Evolutionary conservation across 2,797 vertebrate species (phyloP).

Genomic region (Acanthornis magna): DNA sequence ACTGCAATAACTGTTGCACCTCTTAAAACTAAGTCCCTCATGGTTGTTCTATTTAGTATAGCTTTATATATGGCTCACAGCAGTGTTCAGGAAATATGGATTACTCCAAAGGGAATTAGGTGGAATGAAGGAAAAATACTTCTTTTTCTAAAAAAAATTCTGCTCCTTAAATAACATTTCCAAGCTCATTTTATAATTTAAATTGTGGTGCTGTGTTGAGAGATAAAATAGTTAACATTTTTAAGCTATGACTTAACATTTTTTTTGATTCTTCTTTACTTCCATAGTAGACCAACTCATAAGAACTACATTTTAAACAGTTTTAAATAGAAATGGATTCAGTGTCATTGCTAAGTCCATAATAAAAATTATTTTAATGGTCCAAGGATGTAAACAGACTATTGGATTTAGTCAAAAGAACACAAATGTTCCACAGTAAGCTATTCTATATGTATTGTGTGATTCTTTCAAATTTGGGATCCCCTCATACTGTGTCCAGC

Average conservation of each 20-base stretch:
- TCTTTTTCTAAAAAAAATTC: conserved; percentile 55
- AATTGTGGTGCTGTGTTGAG: conserved; percentile 68
- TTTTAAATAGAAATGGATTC: conserved; percentile 84
- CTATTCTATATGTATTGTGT: conserved; percentile 74
- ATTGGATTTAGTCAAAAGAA: conserved; percentile 79
- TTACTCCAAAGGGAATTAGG: conserved; percentile 74
- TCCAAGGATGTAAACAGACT: conserved; percentile 84
- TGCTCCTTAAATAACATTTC: conserved; percentile 81
- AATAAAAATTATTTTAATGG: conserved; percentile 82
- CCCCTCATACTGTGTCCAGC: conserved; percentile 91
- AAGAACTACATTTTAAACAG: conserved; percentile 80
- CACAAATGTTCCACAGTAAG: conserved; percentile 77
- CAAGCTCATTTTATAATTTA: conserved; percentile 79
- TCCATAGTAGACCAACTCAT: conserved; percentile 76
- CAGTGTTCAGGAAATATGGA: conserved; percentile 75
- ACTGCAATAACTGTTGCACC: conserved; percentile 68
- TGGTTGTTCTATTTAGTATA: conserved; percentile 60
- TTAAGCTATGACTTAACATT: conserved; percentile 77
- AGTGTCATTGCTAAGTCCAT: conserved; percentile 85
- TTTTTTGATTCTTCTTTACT: conserved; percentile 75
- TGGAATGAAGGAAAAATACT: conserved; percentile 75
- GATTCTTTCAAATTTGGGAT: conserved; percentile 78
- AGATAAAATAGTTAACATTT: conserved; percentile 78
- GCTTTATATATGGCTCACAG: conserved; percentile 78
- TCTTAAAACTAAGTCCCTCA: conserved; percentile 69